Conservation (phyloP, 2,888 invertebrate genomes). For the Phaonia tiefii region DNA sequence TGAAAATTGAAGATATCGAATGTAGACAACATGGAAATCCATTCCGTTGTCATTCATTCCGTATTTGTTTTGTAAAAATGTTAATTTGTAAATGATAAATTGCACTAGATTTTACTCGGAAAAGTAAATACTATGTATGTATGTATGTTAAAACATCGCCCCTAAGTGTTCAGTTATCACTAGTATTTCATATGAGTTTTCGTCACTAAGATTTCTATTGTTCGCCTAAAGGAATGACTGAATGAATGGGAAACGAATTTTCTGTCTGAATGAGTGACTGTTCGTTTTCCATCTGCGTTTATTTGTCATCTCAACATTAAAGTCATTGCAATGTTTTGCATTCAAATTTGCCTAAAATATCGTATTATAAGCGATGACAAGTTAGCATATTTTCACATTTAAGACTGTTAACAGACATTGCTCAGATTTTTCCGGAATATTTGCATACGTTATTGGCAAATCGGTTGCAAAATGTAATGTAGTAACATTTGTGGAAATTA, state of each 20-base stretch:
- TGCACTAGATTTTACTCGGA: slow-evolving; percentile 4
- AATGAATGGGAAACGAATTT: too few relatives aligned
- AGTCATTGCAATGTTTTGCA: neutral
- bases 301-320: slow-evolving; percentile 32
- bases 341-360: neutral
- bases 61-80: neutral
- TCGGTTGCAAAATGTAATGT: too few relatives aligned
- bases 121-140: neutral
- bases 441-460: too few relatives aligned
- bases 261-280: neutral
- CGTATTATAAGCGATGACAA: neutral
- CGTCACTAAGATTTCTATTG: slow-evolving; percentile 11
- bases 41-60: neutral
- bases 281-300: slow-evolving; percentile 3
- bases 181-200: too few relatives aligned
- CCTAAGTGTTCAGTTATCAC: too few relatives aligned
- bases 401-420: too few relatives aligned
- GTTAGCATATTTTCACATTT: slow-evolving; percentile 39
- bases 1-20: too few relatives aligned
- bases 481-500: too few relatives aligned
- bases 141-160: too few relatives aligned
- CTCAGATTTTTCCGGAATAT: too few relatives aligned
- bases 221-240: slow-evolving; percentile 5
- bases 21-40: neutral
- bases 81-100: slow-evolving; percentile 12